Evolutionary conservation across 2,888 invertebrate genomes (phyloP).

Genomic region (Acrobeloides nanus): DNA sequence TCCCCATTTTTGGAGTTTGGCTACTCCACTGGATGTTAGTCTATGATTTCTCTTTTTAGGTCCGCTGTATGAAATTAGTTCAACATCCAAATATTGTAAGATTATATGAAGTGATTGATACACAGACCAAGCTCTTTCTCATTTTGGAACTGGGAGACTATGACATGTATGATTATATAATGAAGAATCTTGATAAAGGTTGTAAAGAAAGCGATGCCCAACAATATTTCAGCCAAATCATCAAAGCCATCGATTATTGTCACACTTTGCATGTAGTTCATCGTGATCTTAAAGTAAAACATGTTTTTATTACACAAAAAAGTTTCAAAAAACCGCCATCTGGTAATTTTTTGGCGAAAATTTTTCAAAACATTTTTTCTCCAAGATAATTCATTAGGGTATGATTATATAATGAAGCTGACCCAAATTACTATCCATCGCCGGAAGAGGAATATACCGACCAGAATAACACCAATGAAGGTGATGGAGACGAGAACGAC

Average conservation of each 20-base stretch:
- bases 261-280: slow-evolving; percentile 81
- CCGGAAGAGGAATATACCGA: too few species aligned
- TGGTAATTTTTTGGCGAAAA: too few species aligned
- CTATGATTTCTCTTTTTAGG: slow-evolving; percentile 11
- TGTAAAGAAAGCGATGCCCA: slow-evolving; percentile 61
- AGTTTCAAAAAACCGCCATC: too few species aligned
- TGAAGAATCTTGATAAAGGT: slow-evolving; percentile 25
- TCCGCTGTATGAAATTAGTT: slow-evolving; percentile 63
- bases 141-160: slow-evolving; percentile 96
- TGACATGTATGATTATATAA: slow-evolving; percentile 63
- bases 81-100: slow-evolving; percentile 98
- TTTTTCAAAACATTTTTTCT: too few species aligned
- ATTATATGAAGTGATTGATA: slow-evolving; percentile 97
- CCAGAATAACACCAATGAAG: too few species aligned
- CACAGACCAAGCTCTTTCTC: slow-evolving; percentile 76
- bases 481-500: too few species aligned
- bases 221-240: slow-evolving; percentile 90
- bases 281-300: slow-evolving; percentile 74
- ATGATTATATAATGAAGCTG: neutral
- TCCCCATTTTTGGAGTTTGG: too few species aligned
- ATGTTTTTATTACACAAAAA: neutral
- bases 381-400: neutral
- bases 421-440: too few species aligned
- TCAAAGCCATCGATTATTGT: slow-evolving; percentile 91
- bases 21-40: neutral